Base-by-base conservation (phyloP, 2,797 vertebrate genomes). In the Acrossocheilus fasciatus region DNA sequence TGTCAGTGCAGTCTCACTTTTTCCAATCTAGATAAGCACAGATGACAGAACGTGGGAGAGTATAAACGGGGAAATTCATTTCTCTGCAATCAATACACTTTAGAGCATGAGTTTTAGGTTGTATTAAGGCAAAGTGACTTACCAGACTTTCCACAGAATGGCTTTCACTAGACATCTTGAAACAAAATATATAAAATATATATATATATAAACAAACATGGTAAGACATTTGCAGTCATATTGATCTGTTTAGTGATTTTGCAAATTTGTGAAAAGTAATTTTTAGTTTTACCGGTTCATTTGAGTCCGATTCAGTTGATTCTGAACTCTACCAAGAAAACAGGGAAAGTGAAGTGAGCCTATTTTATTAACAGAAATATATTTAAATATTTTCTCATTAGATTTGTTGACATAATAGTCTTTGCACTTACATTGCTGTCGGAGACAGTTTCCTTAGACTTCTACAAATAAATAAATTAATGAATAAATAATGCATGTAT, bases 281-380 rank as follows among this genome's bases (percentile, higher is more conserved):
- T 62, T 14, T 52, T 50, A 17, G 20, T 45, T 47, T 15, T 83
- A 95, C 95, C 92, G 66, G 91, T 83, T 94, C 93, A 81, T 92
- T 91, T 54, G 94, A 95, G 23, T 81, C 87, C 3, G 93, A 92
- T 84, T 95, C 93, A 70, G 10, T 17, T 14, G 94, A 94, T 87
- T 95, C 93, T 85, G 94, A 93, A 79, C 91, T 93, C 94, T 95
- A 89, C 88, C 80, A 64, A 82, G 34, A 82, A 64, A 78, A 64
- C 77, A 3, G 1, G 9, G 39, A 70, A 77, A 83, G 34, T 18
- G 81, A 0, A 62, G 15, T 85, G 47, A 72, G 45, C 4, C 3
- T 10, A 12, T 50, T 23, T 26, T 10, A 15, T 26, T 34, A 26
- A 8, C 4, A n/a, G n/a, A 50, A 26, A 26, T 15, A 30, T 8